These are phyloP conservation scores for Corapipo altera DNA, from an alignment of 2,113 vertebrate genomes.

Conservation along the genomic window DNA sequence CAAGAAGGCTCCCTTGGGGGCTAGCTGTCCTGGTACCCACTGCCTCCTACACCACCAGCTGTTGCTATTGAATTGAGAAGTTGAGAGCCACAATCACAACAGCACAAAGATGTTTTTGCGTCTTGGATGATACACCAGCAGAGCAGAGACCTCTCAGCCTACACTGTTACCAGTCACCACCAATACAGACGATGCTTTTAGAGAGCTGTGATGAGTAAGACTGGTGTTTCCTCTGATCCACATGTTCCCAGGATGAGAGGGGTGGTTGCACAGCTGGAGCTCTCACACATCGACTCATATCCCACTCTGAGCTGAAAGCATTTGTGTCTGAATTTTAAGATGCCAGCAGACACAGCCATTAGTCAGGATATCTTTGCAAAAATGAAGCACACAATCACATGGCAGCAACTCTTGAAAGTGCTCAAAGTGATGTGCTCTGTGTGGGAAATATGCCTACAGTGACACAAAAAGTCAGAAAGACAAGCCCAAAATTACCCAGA, in stretches of 20 bases:
- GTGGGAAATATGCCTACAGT: fast-evolving
- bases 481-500: not conserved
- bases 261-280: not conserved
- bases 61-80: not conserved
- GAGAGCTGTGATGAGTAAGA: not conserved
- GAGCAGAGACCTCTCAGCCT: not conserved
- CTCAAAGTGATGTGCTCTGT: not conserved
- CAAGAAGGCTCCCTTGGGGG: not conserved
- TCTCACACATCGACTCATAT: not conserved
- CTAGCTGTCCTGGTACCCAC: not conserved
- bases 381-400: fast-evolving
- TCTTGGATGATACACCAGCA: not conserved
- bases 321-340: not conserved
- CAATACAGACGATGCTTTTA: not conserved
- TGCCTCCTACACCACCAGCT: not conserved
- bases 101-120: not conserved
- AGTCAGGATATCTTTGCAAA: not conserved
- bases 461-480: not conserved
- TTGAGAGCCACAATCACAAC: not conserved
- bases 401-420: not conserved
- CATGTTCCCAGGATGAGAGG: not conserved
- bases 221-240: not conserved
- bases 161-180: not conserved
- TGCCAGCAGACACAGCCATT: not conserved
- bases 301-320: not conserved